Percentiles rank a stretch among this genome's conserved stretches.
These are phyloP conservation scores for Quiscalus mexicanus DNA, from an alignment of 2,113 vertebrate species.

Conservation along the genomic window DNA sequence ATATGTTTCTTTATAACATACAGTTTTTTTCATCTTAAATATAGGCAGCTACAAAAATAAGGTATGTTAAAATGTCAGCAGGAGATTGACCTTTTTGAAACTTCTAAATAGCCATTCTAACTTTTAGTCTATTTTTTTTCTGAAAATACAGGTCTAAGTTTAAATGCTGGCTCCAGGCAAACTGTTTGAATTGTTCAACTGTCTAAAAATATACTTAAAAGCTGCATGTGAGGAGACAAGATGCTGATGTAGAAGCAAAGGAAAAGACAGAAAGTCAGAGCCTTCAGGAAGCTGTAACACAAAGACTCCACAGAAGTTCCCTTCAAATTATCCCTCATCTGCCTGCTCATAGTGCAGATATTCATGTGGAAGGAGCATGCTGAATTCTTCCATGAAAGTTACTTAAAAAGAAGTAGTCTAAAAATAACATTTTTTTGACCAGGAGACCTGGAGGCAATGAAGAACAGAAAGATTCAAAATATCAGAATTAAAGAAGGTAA, in stretches of 20 bases:
- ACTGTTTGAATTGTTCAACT: constrained; percentile 51
- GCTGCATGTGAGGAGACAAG: constrained; percentile 31
- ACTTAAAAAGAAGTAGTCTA: background rate
- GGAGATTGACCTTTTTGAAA: background rate
- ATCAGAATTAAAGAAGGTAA: background rate
- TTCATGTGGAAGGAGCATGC: background rate
- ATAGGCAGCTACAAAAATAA: background rate
- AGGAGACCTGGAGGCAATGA: background rate
- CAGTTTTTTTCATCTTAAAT: background rate
- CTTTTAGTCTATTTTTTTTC: constrained; percentile 29
- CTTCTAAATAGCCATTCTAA: constrained; percentile 11
- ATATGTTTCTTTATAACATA: background rate
- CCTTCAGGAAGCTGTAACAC: constrained; percentile 6
- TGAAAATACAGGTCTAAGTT: constrained; percentile 46
- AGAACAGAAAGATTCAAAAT: background rate
- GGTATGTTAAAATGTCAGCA: constrained; percentile 18
- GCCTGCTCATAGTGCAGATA: background rate
- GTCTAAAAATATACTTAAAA: constrained; percentile 69
- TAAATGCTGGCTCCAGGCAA: constrained; percentile 53
- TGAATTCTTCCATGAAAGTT: background rate
- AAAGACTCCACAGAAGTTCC: constrained; percentile 37
- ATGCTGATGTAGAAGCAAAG: constrained; percentile 33
- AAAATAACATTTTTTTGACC: constrained; percentile 6
- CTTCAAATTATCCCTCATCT: constrained; percentile 43
- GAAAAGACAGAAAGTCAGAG: constrained; percentile 41